Evolutionary conservation across 2,797 vertebrate genomes (phyloP).

Genomic region (Acrossocheilus fasciatus): DNA sequence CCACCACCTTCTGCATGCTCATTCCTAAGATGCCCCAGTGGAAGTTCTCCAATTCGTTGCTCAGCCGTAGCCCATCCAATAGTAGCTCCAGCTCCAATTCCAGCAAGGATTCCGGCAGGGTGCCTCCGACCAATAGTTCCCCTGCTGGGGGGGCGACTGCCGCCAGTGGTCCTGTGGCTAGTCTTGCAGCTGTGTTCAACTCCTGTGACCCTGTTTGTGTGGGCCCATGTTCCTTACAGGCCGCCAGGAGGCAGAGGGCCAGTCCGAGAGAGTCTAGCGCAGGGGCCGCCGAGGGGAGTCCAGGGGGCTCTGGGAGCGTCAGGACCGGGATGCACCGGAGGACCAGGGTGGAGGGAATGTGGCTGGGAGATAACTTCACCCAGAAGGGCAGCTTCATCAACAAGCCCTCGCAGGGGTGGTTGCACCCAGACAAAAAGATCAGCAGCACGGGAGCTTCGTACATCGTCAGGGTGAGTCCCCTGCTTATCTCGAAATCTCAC

Average conservation of each 20-base stretch:
- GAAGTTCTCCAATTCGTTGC: slow-evolving; percentile 91
- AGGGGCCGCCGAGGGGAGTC: slow-evolving; percentile 70
- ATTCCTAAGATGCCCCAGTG: slow-evolving; percentile 94
- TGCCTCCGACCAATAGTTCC: slow-evolving; percentile 32
- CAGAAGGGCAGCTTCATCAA: slow-evolving; percentile 91
- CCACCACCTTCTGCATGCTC: slow-evolving; percentile 94
- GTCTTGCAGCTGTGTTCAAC: slow-evolving; percentile 86
- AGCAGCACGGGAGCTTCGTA: slow-evolving; percentile 89
- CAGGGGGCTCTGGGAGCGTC: slow-evolving; percentile 66
- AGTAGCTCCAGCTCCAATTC: slow-evolving; percentile 81
- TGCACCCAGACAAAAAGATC: slow-evolving; percentile 91
- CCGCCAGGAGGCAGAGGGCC: slow-evolving; percentile 82
- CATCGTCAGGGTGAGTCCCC: slow-evolving; percentile 88
- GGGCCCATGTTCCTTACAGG: slow-evolving; percentile 88
- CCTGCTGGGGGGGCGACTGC: slow-evolving; percentile 53
- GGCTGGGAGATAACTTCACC: slow-evolving; percentile 84
- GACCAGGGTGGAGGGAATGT: slow-evolving; percentile 79
- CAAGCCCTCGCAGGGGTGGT: slow-evolving; percentile 93
- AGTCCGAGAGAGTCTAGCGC: slow-evolving; percentile 67
- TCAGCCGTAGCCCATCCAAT: slow-evolving; percentile 89
- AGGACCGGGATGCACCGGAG: slow-evolving; percentile 78
- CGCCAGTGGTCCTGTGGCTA: slow-evolving; percentile 78
- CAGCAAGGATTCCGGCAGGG: slow-evolving; percentile 82
- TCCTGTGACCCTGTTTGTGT: slow-evolving; percentile 91
- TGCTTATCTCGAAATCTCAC: neutral